phyloP scores from a whole-genome alignment of 92 coral and sea anemone species.

The Siderastrea radians region DNA sequence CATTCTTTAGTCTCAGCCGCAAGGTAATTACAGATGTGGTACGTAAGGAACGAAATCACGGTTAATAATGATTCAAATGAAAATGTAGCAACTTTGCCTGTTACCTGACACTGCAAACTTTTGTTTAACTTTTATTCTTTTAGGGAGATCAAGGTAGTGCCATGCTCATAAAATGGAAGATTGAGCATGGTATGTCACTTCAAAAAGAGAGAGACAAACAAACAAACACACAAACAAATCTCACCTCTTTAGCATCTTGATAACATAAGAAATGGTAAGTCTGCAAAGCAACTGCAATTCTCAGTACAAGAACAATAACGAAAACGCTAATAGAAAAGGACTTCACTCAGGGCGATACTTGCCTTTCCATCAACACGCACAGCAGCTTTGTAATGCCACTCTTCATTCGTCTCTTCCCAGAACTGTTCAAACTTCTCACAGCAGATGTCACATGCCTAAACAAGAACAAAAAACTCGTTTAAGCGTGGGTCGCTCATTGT shows the following conservation, averaged over 20 bases:
- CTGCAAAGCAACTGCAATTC: conserved; percentile 63
- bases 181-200: too few species aligned
- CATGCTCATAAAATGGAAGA: too few species aligned
- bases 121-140: too few species aligned
- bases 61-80: too few species aligned
- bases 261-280: conserved; percentile 94
- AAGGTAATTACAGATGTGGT: too few species aligned
- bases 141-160: too few species aligned
- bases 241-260: conserved; percentile 98
- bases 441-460: conserved; percentile 92
- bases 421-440: conserved; percentile 96
- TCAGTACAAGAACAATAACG: conserved; percentile 14
- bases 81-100: too few species aligned
- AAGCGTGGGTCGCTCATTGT: not conserved
- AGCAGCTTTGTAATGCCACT: conserved; percentile 98
- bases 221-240: conserved; percentile 1
- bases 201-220: not conserved
- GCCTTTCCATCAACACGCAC: conserved; percentile 97
- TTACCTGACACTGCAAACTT: too few species aligned
- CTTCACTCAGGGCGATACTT: conserved; percentile 39
- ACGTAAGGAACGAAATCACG: too few species aligned
- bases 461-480: not conserved
- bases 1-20: too few species aligned
- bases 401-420: conserved; percentile 97
- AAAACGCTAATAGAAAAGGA: not conserved